Conservation (phyloP, 1,140 invertebrate species). For the Anastrepha ludens region DNA sequence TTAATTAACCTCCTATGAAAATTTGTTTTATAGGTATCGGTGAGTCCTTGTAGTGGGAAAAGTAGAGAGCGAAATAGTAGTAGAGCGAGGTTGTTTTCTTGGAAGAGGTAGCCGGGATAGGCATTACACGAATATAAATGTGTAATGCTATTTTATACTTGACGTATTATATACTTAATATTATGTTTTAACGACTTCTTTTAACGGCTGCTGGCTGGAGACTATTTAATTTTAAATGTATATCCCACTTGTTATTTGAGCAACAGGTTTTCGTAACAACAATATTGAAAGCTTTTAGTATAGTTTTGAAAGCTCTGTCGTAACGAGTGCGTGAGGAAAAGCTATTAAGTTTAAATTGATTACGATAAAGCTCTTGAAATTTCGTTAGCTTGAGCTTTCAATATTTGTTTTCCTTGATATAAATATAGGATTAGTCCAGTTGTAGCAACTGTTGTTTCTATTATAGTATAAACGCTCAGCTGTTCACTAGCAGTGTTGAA, state of each 20-base stretch:
- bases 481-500: background rate
- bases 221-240: constrained; percentile 21
- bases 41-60: constrained; percentile 8
- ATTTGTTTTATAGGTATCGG: background rate
- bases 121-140: constrained; percentile 28
- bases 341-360: background rate
- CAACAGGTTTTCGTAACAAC: constrained; percentile 41
- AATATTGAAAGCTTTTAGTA: background rate
- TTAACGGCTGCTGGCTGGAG: constrained; percentile 7
- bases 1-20: background rate
- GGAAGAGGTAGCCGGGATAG: background rate
- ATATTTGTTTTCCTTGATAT: background rate
- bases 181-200: constrained; percentile 2
- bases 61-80: constrained; percentile 14
- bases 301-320: constrained; percentile 11
- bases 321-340: background rate
- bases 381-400: background rate
- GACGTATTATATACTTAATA: background rate
- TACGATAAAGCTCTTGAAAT: background rate
- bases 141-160: constrained; percentile 9
- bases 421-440: background rate
- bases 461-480: background rate
- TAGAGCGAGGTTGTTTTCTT: background rate
- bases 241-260: background rate
- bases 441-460: background rate